These are phyloP conservation scores for Anagyrus pseudococci DNA, from an alignment of 2,888 invertebrate genomes.

Conservation along the genomic window DNA sequence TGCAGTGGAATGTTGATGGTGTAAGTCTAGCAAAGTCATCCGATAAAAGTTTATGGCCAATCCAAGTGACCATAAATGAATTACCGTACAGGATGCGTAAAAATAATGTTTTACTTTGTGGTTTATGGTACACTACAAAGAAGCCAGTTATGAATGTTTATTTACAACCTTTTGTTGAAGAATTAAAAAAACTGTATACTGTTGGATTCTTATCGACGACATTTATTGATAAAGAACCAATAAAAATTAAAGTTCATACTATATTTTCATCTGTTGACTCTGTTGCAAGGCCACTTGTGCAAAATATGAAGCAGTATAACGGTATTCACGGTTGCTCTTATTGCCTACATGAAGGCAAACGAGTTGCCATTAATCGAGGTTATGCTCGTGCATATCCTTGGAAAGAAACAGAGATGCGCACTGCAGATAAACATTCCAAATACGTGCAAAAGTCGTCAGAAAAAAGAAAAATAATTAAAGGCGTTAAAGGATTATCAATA, in stretches of 20 bases:
- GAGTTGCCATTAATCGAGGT: slow-evolving; percentile 19
- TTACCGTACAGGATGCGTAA: slow-evolving; percentile 7
- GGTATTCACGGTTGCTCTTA: slow-evolving; percentile 35
- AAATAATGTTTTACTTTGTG: slow-evolving; percentile 11
- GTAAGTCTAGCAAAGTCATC: slow-evolving; percentile 1
- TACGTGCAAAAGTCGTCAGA: slow-evolving; percentile 12
- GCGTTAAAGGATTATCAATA: slow-evolving; percentile 29
- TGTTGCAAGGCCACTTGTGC: slow-evolving; percentile 26
- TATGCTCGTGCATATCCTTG: slow-evolving; percentile 18
- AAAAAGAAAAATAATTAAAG: slow-evolving; percentile 16
- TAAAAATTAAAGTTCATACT: not conserved
- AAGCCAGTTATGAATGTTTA: slow-evolving; percentile 1
- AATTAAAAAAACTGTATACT: not conserved
- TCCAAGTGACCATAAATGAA: slow-evolving; percentile 15
- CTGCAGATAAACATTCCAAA: not conserved
- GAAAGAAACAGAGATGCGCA: not conserved
- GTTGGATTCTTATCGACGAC: not conserved
- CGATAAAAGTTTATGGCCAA: slow-evolving; percentile 3
- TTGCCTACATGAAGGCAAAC: slow-evolving; percentile 28
- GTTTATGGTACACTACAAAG: slow-evolving; percentile 3
- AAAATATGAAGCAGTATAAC: slow-evolving; percentile 30
- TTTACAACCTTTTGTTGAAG: slow-evolving; percentile 10
- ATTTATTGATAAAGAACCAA: not conserved
- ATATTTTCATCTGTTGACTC: slow-evolving; percentile 29
- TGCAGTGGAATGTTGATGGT: slow-evolving; percentile 21